phyloP scores from a whole-genome alignment of 2,888 invertebrate genomes.

The Formica aserva region DNA sequence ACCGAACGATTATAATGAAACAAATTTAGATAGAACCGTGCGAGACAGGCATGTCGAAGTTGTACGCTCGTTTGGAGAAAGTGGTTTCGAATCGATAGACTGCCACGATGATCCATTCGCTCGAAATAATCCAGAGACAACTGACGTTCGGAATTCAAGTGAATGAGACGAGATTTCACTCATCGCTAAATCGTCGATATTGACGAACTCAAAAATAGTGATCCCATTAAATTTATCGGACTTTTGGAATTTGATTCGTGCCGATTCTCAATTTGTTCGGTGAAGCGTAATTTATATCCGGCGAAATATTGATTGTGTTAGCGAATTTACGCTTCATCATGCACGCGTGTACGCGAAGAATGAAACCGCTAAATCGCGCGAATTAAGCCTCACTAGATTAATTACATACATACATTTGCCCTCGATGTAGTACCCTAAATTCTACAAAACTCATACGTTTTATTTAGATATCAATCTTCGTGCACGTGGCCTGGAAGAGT shows the following conservation, averaged over 20 bases:
- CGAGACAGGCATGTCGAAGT: not conserved
- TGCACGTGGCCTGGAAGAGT: slow-evolving; percentile 63
- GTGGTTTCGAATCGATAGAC: not conserved
- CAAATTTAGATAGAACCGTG: slow-evolving; percentile 29
- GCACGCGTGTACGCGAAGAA: not conserved
- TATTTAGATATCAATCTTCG: slow-evolving; percentile 61
- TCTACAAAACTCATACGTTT: slow-evolving; percentile 62
- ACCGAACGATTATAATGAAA: slow-evolving; percentile 44
- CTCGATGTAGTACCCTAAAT: slow-evolving; percentile 50
- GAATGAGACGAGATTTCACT: not conserved
- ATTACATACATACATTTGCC: slow-evolving; percentile 57
- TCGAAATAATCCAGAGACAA: not conserved
- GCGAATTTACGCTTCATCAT: slow-evolving; percentile 1
- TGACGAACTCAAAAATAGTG: not conserved
- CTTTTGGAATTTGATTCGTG: not conserved
- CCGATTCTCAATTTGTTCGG: not conserved
- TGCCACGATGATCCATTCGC: not conserved
- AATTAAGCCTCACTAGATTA: slow-evolving; percentile 44
- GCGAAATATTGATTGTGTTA: slow-evolving; percentile 17
- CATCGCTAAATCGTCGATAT: not conserved
- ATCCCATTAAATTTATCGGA: not conserved
- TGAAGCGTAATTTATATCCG: slow-evolving; percentile 21
- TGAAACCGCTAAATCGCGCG: slow-evolving; percentile 50
- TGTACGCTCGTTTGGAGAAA: not conserved
- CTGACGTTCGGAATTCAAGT: not conserved